Conservation (phyloP, 1,140 invertebrate species). For the Monomorium pharaonis region DNA sequence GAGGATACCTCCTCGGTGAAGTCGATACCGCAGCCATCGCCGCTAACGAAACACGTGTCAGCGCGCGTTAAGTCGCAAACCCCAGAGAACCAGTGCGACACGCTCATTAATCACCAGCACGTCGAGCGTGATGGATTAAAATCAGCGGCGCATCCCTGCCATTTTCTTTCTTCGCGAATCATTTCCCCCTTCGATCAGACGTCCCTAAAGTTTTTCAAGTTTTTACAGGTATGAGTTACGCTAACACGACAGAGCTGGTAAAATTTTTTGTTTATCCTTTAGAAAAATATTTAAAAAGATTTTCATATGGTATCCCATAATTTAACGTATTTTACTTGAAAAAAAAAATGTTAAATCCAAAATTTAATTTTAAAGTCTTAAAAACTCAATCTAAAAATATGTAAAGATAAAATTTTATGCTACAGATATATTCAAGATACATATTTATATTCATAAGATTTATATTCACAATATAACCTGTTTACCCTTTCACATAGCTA, state of each 20-base stretch:
- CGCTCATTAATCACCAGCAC: conserved; percentile 76
- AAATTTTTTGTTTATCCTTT: not conserved
- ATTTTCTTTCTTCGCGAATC: conserved; percentile 31
- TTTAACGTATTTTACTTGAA: too few species aligned
- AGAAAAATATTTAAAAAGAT: not conserved
- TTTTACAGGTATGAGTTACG: not conserved
- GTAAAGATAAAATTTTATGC: not conserved
- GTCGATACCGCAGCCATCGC: conserved; percentile 54
- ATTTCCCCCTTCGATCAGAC: conserved; percentile 15
- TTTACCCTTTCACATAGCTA: not conserved
- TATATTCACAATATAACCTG: not conserved
- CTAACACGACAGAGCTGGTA: not conserved
- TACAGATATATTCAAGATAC: not conserved
- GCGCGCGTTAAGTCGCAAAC: conserved; percentile 72
- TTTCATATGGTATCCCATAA: too few species aligned
- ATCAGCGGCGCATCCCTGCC: conserved; percentile 51
- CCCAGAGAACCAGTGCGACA: conserved; percentile 24
- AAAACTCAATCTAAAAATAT: not conserved
- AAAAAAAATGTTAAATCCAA: not conserved
- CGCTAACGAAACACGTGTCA: conserved; percentile 74
- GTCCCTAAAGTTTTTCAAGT: not conserved
- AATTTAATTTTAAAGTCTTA: not conserved
- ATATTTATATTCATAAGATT: not conserved
- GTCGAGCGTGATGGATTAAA: conserved; percentile 79
- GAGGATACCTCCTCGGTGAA: conserved; percentile 44